Conservation (phyloP, 2,113 vertebrate species). For the Ciconia boyciana region DNA sequence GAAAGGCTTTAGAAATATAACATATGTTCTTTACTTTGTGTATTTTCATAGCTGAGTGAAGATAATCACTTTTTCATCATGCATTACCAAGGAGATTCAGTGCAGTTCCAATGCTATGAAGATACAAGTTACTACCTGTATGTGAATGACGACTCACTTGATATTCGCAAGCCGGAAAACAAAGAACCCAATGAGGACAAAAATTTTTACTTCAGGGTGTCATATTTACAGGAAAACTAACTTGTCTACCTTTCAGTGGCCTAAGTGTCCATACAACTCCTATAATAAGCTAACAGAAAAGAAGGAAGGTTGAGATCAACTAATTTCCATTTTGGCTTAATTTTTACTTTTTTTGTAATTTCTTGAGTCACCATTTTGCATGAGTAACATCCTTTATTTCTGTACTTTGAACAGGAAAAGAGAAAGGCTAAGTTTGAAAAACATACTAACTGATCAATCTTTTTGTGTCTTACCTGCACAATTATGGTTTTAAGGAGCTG, state of each 20-base stretch:
- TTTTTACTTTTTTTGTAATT: background rate
- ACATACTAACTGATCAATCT: background rate
- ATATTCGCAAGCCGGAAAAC: slow-evolving; percentile 30
- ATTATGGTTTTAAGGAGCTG: background rate
- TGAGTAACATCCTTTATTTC: background rate
- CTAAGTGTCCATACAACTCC: background rate
- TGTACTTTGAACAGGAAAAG: background rate
- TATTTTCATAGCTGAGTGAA: slow-evolving; percentile 45
- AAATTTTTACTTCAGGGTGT: slow-evolving; percentile 59
- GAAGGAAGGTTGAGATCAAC: background rate
- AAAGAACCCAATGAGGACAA: background rate
- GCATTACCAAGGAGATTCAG: slow-evolving; percentile 54
- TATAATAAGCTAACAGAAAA: background rate
- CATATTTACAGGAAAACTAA: slow-evolving; percentile 2
- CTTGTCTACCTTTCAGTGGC: background rate
- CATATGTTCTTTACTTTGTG: background rate
- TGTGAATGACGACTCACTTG: slow-evolving; percentile 33
- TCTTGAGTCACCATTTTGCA: background rate
- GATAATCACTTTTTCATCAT: slow-evolving; percentile 61
- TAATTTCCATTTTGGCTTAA: background rate
- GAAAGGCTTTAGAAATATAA: background rate
- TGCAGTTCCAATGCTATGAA: slow-evolving; percentile 55
- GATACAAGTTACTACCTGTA: slow-evolving; percentile 28
- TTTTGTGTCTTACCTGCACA: background rate
- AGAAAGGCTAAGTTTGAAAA: background rate